A percentile compares a stretch with the other conserved stretches of the same genome.
phyloP scores from a whole-genome alignment of 2,888 invertebrate species.

The Calameuta pallipes region DNA sequence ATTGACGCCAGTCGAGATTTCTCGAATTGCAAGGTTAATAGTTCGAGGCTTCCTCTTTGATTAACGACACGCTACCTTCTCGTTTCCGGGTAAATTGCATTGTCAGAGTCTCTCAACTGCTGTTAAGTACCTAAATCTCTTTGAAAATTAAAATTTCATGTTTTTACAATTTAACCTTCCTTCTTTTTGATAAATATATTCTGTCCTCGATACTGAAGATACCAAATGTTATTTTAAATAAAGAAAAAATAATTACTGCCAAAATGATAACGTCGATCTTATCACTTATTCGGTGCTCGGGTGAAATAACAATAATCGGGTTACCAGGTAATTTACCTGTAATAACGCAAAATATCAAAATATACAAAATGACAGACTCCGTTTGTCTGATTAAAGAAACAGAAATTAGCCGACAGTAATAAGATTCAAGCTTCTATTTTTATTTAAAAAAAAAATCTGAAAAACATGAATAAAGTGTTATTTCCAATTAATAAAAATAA shows the following conservation, averaged over 20 bases:
- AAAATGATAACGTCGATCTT: neutral
- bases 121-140: neutral
- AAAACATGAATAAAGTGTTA: neutral
- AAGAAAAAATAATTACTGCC: neutral
- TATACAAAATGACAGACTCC: neutral
- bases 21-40: slow-evolving; percentile 28
- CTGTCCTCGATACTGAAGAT: neutral
- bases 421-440: neutral
- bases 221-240: neutral
- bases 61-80: slow-evolving; percentile 8
- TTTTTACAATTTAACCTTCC: neutral
- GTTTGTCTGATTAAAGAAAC: neutral
- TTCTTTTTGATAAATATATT: neutral
- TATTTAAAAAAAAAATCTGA: neutral
- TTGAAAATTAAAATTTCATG: neutral
- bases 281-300: neutral
- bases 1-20: slow-evolving; percentile 7
- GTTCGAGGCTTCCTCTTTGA: slow-evolving; percentile 23
- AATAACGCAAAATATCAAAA: neutral
- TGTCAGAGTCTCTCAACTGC: neutral
- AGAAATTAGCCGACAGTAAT: neutral
- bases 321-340: neutral
- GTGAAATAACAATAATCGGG: neutral
- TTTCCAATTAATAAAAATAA: neutral
- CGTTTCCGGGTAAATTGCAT: neutral